Percentiles rank a stretch among this genome's conserved stretches.
Conservation (phyloP, 2,888 invertebrate species). For the Synergus japonicus region DNA sequence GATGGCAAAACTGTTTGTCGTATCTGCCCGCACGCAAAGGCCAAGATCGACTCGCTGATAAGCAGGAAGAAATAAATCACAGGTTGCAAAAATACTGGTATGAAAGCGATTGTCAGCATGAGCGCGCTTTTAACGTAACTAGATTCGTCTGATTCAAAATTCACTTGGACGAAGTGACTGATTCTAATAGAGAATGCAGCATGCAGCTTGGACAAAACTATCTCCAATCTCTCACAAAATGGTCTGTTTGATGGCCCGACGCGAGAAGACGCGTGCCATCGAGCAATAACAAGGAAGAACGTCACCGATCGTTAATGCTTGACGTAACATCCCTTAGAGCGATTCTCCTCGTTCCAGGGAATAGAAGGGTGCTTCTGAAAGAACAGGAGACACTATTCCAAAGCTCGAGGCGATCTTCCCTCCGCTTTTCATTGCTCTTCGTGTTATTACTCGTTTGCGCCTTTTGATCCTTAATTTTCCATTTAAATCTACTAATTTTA, state of each 20-base stretch:
- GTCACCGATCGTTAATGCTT: constrained; percentile 62
- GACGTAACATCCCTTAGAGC: constrained; percentile 48
- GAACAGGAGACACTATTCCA: constrained; percentile 53
- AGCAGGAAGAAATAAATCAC: constrained; percentile 29
- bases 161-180: neutral
- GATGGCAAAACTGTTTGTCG: constrained; percentile 56
- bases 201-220: constrained; percentile 53
- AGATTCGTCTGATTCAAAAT: constrained; percentile 13
- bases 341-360: constrained; percentile 28
- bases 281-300: constrained; percentile 64
- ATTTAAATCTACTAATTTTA: neutral
- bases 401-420: constrained; percentile 55
- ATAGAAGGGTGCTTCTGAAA: constrained; percentile 49
- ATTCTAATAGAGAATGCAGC: constrained; percentile 21
- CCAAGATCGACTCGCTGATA: constrained; percentile 33
- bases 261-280: constrained; percentile 63
- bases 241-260: constrained; percentile 59
- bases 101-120: constrained; percentile 11
- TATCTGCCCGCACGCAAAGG: constrained; percentile 31
- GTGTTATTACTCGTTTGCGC: neutral
- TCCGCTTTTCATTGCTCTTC: neutral
- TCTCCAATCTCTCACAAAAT: constrained; percentile 49
- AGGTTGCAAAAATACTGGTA: constrained; percentile 30
- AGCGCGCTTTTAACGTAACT: neutral
- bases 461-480: constrained; percentile 6